These are phyloP conservation scores for Hippopotamus amphibius DNA, from an alignment of 2,113 vertebrate species.

Conservation along the genomic window DNA sequence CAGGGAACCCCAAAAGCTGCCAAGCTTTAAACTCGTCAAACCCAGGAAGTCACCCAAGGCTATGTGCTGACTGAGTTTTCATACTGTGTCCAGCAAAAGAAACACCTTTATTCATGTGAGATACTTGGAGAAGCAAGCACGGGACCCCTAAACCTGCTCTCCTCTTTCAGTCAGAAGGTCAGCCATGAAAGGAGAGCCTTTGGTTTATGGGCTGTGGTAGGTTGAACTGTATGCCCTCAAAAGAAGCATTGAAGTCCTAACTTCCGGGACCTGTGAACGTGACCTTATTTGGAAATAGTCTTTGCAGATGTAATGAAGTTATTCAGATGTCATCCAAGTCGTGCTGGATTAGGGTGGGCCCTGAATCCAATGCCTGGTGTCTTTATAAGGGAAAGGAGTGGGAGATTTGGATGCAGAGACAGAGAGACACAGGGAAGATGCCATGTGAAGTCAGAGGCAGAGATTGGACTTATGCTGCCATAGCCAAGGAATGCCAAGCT, in stretches of 20 bases:
- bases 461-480: not conserved
- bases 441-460: not conserved
- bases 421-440: not conserved
- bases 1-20: not conserved
- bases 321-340: not conserved
- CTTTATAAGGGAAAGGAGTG: not conserved
- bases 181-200: not conserved
- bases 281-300: not conserved
- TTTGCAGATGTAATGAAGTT: not conserved
- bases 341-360: not conserved
- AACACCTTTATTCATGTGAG: not conserved
- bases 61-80: not conserved
- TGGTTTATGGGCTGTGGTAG: too few relatives aligned
- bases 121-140: too few relatives aligned
- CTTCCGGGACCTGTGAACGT: not conserved
- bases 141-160: not conserved
- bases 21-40: not conserved
- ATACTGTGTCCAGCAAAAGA: not conserved
- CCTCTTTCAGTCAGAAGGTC: not conserved
- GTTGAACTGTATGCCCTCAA: not conserved
- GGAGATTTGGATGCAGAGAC: not conserved
- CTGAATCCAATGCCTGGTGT: not conserved
- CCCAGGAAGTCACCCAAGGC: not conserved
- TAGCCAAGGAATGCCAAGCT: not conserved
- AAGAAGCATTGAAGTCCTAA: not conserved